Percentiles rank a stretch among this genome's conserved stretches.
Conservation (phyloP, 2,888 invertebrate genomes). For the Hydriomena furcata region DNA sequence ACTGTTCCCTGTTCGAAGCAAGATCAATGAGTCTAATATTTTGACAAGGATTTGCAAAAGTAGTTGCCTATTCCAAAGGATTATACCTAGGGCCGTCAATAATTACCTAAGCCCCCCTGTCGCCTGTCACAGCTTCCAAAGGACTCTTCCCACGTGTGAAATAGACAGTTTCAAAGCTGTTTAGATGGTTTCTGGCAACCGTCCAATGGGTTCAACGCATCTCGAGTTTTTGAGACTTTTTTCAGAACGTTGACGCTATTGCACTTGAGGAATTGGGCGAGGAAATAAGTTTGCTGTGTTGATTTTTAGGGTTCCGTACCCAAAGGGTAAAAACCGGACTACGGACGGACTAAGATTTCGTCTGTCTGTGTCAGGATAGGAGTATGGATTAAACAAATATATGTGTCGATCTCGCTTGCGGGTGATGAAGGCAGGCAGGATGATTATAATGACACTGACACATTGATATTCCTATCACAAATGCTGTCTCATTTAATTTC, state of each 20-base stretch:
- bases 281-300: neutral
- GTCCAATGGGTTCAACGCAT: conserved; percentile 17
- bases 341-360: too few relatives aligned
- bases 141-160: conserved; percentile 11
- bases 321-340: too few relatives aligned
- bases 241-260: conserved; percentile 5
- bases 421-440: too few relatives aligned
- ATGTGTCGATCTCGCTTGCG: too few relatives aligned
- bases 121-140: conserved; percentile 11
- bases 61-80: conserved; percentile 1
- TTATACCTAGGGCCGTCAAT: conserved; percentile 14
- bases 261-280: conserved; percentile 10
- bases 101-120: conserved; percentile 17
- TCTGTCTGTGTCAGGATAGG: too few relatives aligned
- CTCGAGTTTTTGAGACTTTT: conserved; percentile 6
- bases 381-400: too few relatives aligned
- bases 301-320: too few relatives aligned
- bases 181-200: conserved; percentile 9
- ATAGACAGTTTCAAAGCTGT: neutral
- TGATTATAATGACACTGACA: too few relatives aligned
- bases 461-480: too few relatives aligned
- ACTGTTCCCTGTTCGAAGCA: neutral
- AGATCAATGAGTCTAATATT: conserved; percentile 11
- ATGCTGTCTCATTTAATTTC: too few relatives aligned
- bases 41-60: conserved; percentile 22